Base-by-base conservation (phyloP, 2,797 vertebrate species). In the Protonibea diacanthus region DNA sequence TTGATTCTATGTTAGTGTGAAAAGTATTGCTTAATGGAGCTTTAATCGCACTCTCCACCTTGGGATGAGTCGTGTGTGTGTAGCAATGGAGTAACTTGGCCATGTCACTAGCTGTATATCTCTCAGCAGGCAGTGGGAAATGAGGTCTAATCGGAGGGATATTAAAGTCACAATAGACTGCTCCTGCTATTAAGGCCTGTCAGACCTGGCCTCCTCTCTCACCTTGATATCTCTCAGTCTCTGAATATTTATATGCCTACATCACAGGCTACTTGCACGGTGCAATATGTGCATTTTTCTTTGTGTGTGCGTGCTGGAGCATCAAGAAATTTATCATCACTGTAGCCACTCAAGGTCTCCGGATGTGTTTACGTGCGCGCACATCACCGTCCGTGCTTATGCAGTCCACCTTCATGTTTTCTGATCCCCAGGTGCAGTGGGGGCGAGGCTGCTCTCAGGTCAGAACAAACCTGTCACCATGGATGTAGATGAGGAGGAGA, bases 401-500 rank as follows among this genome's bases (percentile, higher is more conserved):
- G 57, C 68, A 5, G 25, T 49, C 80, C 71, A 27, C 58, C 71
- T 72, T 38, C 74, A 13, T 90, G 79, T 86, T 81, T 67, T 86
- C 73, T 74, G 38, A 55, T 82, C 56, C 94, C 38, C 96, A 99
- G 98, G 96, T 94, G 95, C 95, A 86, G 94, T 60, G 75, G 70
- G 82, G 82, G 94, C 94, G 48, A 66, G 87, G 83, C 96, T 92
- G 92, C 91, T 94, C 89, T 95, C 94, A 82, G 94, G 84, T 86
- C 96, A 95, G 88, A 95, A 86, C 81, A 96, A 96, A 84, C 87
- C 86, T 73, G 94, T 94, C 90, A 88, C 93, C 89, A 98, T 99
- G 98, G 97, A 98, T 81, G 85, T 95, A 88, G 98, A 98, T 10
- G 97, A 99, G 86, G 98, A 98, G 91, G 97, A 98, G 95, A 99